These are phyloP conservation scores for Semnornis frantzii DNA, from an alignment of 2,113 vertebrate species.

Conservation along the genomic window DNA sequence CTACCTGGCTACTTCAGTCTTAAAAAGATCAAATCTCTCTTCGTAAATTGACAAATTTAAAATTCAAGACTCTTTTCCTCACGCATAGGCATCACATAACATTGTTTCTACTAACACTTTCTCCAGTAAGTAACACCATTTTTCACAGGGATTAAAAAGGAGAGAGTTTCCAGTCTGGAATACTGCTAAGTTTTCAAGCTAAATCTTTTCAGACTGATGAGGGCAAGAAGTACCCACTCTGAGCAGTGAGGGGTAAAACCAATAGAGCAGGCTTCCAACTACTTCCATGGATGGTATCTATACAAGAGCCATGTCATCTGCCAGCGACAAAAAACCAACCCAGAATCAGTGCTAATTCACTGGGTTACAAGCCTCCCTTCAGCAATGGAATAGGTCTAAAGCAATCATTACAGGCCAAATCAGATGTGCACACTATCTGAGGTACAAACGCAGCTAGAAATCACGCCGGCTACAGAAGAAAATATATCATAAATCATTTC, in stretches of 20 bases:
- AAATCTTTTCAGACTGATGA: not conserved
- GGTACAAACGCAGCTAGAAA: not conserved
- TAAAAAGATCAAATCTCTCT: not conserved
- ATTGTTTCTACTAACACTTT: not conserved
- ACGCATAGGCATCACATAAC: fast-evolving
- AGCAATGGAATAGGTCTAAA: not conserved
- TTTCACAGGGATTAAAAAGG: not conserved
- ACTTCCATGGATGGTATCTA: not conserved
- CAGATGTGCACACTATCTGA: not conserved
- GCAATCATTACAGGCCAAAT: not conserved
- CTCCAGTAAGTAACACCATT: not conserved
- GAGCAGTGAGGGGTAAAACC: not conserved
- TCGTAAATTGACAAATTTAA: not conserved
- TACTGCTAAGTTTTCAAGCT: not conserved
- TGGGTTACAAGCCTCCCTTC: not conserved
- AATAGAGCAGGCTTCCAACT: not conserved
- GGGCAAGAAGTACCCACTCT: not conserved
- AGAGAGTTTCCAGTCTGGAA: not conserved
- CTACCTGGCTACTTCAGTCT: not conserved
- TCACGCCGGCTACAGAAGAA: not conserved
- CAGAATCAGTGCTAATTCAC: not conserved
- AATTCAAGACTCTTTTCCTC: not conserved
- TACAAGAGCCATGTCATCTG: not conserved
- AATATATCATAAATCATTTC: not conserved
- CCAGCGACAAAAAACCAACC: not conserved